These are phyloP conservation scores for Coracias cyanogaster DNA, from an alignment of 2,797 vertebrate species.

Conservation along the genomic window DNA sequence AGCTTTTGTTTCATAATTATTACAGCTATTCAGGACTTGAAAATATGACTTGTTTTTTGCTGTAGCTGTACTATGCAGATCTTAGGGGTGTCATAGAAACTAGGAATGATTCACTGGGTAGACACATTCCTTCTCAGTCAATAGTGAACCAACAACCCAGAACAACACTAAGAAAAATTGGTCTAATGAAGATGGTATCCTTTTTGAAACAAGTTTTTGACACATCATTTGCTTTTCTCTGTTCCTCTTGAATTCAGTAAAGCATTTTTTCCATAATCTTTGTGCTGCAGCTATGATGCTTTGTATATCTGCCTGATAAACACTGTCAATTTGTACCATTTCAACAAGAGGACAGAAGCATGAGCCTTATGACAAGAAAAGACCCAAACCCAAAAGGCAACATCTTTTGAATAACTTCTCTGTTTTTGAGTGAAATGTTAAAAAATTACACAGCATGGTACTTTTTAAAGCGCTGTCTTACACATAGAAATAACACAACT, in stretches of 20 bases:
- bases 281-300: not conserved
- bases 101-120: conserved; percentile 24
- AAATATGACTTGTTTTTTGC: conserved; percentile 18
- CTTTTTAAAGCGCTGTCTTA: not conserved
- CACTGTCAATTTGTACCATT: not conserved
- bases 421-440: not conserved
- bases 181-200: not conserved
- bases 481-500: not conserved
- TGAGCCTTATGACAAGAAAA: not conserved
- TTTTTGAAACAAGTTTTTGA: not conserved
- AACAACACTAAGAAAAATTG: not conserved
- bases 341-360: not conserved
- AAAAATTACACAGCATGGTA: not conserved
- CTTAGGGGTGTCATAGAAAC: conserved; percentile 56
- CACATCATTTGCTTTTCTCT: not conserved
- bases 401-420: not conserved
- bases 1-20: conserved; percentile 35
- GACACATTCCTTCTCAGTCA: not conserved
- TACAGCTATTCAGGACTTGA: conserved; percentile 27
- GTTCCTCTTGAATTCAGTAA: not conserved
- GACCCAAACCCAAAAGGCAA: not conserved
- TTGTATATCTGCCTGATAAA: not conserved
- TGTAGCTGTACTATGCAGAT: conserved; percentile 4
- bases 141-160: conserved; percentile 8
- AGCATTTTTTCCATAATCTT: not conserved